Percentiles rank a stretch among this genome's conserved stretches.
Conservation (phyloP, 2,113 vertebrate genomes). For the Ondatra zibethicus region DNA sequence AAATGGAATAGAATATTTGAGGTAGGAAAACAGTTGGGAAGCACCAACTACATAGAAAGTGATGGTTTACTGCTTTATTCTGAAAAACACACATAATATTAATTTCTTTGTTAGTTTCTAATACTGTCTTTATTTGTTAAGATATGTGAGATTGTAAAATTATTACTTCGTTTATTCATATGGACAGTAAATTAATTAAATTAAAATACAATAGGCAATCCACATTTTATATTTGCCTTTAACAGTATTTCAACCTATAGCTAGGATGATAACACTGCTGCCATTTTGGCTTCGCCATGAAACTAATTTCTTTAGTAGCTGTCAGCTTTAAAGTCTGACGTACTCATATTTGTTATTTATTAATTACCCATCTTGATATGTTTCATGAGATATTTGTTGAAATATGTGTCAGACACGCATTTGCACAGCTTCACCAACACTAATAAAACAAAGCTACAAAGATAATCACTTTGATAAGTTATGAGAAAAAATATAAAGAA, state of each 20-base stretch:
- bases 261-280: not conserved
- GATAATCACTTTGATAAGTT: not conserved
- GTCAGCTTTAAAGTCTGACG: not conserved
- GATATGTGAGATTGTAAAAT: not conserved
- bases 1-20: not conserved
- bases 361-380: not conserved
- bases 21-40: not conserved
- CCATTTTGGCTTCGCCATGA: not conserved
- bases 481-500: not conserved
- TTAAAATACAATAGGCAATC: not conserved
- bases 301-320: not conserved
- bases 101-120: not conserved
- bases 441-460: not conserved
- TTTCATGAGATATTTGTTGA: not conserved
- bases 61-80: not conserved
- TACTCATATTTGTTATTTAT: not conserved
- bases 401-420: not conserved
- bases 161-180: not conserved
- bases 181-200: slow-evolving; percentile 1
- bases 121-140: not conserved
- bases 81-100: not conserved
- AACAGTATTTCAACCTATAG: too few species aligned
- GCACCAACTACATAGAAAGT: not conserved
- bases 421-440: not conserved
- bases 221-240: not conserved